Conservation (phyloP, 2,888 invertebrate species). For the Nephrotoma flavescens region DNA sequence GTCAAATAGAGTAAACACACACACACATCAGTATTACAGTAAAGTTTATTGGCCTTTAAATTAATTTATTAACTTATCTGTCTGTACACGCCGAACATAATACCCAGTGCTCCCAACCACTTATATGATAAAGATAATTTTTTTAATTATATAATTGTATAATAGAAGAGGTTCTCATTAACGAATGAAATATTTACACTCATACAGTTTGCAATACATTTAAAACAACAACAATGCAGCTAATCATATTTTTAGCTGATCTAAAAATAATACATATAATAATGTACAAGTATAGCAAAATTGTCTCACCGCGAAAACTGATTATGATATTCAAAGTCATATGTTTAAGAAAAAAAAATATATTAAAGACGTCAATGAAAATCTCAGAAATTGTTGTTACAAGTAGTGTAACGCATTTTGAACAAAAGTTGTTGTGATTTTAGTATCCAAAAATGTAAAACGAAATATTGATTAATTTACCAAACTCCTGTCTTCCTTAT, state of each 20-base stretch:
- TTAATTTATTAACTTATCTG: neutral
- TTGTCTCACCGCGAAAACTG: no score
- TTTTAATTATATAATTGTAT: neutral
- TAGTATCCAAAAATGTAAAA: neutral
- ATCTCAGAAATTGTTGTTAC: neutral
- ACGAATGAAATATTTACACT: neutral
- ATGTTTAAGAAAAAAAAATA: neutral
- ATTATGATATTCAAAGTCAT: neutral
- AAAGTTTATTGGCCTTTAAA: neutral
- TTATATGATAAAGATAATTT: neutral
- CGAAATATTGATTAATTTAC: neutral
- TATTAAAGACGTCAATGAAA: neutral
- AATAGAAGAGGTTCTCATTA: neutral
- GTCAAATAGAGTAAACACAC: neutral
- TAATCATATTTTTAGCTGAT: neutral
- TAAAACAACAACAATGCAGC: neutral
- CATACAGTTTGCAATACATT: neutral
- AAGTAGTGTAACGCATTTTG: neutral
- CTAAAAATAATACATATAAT: neutral
- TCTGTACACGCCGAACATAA: neutral
- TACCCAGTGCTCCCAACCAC: neutral
- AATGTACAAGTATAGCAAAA: neutral
- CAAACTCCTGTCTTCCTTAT: neutral
- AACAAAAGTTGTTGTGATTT: neutral
- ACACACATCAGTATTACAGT: neutral